Percentiles rank a stretch among this genome's conserved stretches.
phyloP scores from a whole-genome alignment of 2,888 invertebrate genomes.

The Drosophila stalkeri region DNA sequence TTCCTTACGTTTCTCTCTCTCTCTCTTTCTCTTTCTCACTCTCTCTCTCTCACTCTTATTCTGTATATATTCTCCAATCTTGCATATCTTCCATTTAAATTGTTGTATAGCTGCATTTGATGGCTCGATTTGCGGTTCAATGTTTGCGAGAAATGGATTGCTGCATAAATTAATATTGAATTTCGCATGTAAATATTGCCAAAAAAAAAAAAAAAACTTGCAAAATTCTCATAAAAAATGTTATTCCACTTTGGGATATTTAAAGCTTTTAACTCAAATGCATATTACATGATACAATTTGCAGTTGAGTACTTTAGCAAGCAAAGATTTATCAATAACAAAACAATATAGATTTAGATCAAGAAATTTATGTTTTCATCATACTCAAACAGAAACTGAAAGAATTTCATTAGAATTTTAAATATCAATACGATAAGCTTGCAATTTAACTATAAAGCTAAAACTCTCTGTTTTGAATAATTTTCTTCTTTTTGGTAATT shows the following conservation, averaged over 20 bases:
- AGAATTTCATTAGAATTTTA: not conserved
- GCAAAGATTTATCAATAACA: not conserved
- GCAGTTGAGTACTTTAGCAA: not conserved
- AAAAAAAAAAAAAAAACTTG: slow-evolving; percentile 1
- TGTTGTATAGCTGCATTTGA: slow-evolving; percentile 57
- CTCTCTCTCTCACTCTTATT: too few species aligned
- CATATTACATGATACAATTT: not conserved
- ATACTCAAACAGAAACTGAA: not conserved
- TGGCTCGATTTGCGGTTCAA: slow-evolving; percentile 54
- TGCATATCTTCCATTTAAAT: slow-evolving; percentile 14
- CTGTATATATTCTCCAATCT: not conserved
- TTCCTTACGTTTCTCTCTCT: slow-evolving; percentile 20
- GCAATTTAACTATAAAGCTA: not conserved
- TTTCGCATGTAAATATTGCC: slow-evolving; percentile 51
- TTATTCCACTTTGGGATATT: not conserved
- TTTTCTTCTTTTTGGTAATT: slow-evolving; percentile 22
- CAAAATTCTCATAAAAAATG: slow-evolving; percentile 11
- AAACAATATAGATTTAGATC: not conserved
- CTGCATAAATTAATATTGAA: slow-evolving; percentile 68
- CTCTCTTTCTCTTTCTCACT: too few species aligned
- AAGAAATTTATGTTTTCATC: not conserved
- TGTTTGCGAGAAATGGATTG: slow-evolving; percentile 52
- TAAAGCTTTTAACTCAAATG: not conserved
- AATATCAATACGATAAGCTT: not conserved
- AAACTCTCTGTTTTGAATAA: slow-evolving; percentile 16